These are phyloP conservation scores for Chamaea fasciata DNA, from an alignment of 2,113 vertebrate species.

Conservation along the genomic window DNA sequence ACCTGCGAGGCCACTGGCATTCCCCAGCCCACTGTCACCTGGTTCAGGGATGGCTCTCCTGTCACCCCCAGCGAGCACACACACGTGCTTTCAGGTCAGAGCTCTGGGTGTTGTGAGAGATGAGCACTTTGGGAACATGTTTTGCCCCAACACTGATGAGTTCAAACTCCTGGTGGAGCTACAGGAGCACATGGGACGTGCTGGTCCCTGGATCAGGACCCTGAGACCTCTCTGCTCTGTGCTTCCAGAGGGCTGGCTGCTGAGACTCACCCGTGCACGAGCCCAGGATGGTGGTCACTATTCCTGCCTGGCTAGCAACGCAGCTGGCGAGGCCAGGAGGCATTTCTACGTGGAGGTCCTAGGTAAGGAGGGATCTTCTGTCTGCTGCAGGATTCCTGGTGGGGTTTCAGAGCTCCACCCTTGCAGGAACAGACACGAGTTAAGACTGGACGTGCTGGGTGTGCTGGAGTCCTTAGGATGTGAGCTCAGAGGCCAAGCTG, in stretches of 20 bases:
- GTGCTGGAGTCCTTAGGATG: neutral
- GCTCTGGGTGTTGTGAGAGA: neutral
- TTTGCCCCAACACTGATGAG: neutral
- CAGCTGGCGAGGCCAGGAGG: slow-evolving; percentile 63
- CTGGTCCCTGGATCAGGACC: neutral
- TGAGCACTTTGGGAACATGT: accelerated
- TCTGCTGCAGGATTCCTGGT: neutral
- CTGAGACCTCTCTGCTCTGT: neutral
- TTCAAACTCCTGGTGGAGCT: neutral
- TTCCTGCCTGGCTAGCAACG: slow-evolving; percentile 67
- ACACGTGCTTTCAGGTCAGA: slow-evolving; percentile 75
- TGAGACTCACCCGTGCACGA: slow-evolving; percentile 23
- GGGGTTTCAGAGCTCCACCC: neutral
- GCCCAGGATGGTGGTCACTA: slow-evolving; percentile 67
- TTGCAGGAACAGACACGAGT: neutral
- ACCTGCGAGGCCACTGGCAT: slow-evolving; percentile 63
- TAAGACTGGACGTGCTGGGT: neutral
- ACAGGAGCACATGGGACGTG: neutral
- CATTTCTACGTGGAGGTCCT: slow-evolving; percentile 68
- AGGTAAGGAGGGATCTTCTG: slow-evolving; percentile 21
- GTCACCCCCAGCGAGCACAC: slow-evolving; percentile 70
- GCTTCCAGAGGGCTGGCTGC: slow-evolving; percentile 67
- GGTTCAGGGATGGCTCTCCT: slow-evolving; percentile 59
- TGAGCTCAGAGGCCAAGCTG: neutral
- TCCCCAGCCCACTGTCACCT: slow-evolving; percentile 61